phyloP scores from a whole-genome alignment of 1,140 invertebrate species.

The Listronotus bonariensis region DNA sequence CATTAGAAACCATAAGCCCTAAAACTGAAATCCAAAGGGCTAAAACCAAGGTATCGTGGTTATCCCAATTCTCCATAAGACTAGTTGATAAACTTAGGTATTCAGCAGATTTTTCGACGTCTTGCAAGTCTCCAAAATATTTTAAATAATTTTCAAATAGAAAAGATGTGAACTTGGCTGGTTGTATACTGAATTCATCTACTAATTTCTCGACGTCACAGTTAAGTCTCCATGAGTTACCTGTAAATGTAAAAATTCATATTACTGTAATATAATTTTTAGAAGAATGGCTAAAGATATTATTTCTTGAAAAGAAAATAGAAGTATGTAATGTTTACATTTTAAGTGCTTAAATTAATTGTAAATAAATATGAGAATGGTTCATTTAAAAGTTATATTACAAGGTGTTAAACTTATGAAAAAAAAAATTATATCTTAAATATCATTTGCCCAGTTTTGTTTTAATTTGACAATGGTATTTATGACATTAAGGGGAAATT shows the following conservation, averaged over 20 bases:
- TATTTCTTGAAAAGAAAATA: too few relatives aligned
- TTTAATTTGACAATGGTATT: too few relatives aligned
- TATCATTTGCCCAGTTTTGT: too few relatives aligned
- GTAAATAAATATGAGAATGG: too few relatives aligned
- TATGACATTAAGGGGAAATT: too few relatives aligned
- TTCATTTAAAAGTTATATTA: too few relatives aligned
- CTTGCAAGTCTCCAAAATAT: constrained; percentile 66
- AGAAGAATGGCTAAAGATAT: not conserved
- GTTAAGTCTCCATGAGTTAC: constrained; percentile 56
- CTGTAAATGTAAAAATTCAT: constrained; percentile 13
- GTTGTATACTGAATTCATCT: constrained; percentile 66
- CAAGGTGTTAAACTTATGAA: too few relatives aligned
- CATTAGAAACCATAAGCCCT: constrained; percentile 72
- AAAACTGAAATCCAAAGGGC: constrained; percentile 65
- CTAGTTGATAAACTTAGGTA: constrained; percentile 66
- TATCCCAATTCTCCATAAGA: constrained; percentile 70
- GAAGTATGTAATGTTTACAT: too few relatives aligned
- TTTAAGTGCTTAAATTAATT: too few relatives aligned
- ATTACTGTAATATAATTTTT: not conserved
- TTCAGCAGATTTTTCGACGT: constrained; percentile 61
- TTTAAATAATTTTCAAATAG: constrained; percentile 75
- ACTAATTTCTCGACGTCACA: constrained; percentile 69
- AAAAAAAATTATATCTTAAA: too few relatives aligned
- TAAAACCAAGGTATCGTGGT: constrained; percentile 59
- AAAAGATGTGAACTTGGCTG: constrained; percentile 67